Conservation (phyloP, 2,113 vertebrate species). For the Nibea coibor region DNA sequence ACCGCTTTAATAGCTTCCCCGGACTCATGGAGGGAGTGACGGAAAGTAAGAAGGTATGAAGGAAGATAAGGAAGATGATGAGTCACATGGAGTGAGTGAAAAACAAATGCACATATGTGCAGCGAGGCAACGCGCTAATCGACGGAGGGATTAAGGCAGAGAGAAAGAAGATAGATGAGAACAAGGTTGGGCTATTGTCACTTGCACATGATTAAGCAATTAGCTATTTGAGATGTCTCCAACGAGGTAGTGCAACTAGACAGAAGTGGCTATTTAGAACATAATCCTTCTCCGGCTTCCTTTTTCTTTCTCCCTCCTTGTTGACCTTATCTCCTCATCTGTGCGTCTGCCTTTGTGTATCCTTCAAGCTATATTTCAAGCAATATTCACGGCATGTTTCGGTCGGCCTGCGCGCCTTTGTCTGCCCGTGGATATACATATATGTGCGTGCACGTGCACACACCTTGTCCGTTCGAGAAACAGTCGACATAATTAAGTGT, state of each 20-base stretch:
- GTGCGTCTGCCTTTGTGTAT: neutral
- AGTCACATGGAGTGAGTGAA: slow-evolving; percentile 69
- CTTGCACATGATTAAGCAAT: slow-evolving; percentile 99
- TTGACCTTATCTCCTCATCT: slow-evolving; percentile 26
- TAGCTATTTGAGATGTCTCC: slow-evolving; percentile 90
- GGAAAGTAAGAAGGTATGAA: slow-evolving; percentile 83
- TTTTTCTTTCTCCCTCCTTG: slow-evolving; percentile 11
- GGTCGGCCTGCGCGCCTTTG: neutral
- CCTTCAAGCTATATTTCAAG: neutral
- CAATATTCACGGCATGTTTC: slow-evolving; percentile 27
- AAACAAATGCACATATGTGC: slow-evolving; percentile 61
- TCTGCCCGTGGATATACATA: neutral
- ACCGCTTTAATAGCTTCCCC: slow-evolving; percentile 92
- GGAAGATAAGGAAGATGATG: slow-evolving; percentile 66
- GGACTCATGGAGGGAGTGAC: slow-evolving; percentile 89
- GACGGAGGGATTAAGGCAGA: slow-evolving; percentile 77
- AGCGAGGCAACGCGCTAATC: slow-evolving; percentile 20
- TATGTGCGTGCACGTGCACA: neutral
- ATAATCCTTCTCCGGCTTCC: slow-evolving; percentile 50
- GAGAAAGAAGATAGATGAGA: slow-evolving; percentile 79
- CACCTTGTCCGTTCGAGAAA: slow-evolving; percentile 45
- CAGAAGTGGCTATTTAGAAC: slow-evolving; percentile 84
- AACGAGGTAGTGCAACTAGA: slow-evolving; percentile 91
- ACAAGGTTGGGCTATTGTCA: slow-evolving; percentile 89
- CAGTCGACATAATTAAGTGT: slow-evolving; percentile 61